Base-by-base conservation (phyloP, 2,797 vertebrate genomes). In the Pseudomugil gertrudae region DNA sequence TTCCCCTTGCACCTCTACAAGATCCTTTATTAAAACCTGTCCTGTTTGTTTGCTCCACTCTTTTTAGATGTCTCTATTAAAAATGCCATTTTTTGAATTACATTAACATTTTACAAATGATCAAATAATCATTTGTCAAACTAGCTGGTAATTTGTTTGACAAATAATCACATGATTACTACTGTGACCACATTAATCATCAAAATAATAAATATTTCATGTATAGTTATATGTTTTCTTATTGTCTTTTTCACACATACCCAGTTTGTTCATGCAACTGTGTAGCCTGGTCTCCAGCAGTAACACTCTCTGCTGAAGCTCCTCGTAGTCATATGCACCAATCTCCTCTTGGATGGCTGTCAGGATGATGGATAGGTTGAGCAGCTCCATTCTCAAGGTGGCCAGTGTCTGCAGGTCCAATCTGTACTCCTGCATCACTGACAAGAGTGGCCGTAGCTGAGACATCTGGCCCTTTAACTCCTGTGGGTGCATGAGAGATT, bases 241-340 rank as follows among this genome's bases (percentile, higher is more conserved):
- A 8, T n/a, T 13, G 21, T 57, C 36, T 29, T 15, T 43, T 17
- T 32, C 11, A n/a, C 40, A 59, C 94, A 0, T 78, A 94, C 97
- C 97, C 13, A 99, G 95, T 82, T 97, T 98, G 89, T 96, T 97
- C 95, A 97, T 96, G 89, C 97, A 99, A 84, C 95, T 93, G 73
- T 96, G 96, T 9, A 99, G 95, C 57, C 96, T 92, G 52, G 90
- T 95, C 88, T 99, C 96, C 76, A 99, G 92, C 80, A 92, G 93
- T 9, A 96, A 83, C 9, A 97, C 96, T 0, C 95, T 92, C 78
- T 96, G 96, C 78, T 97, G 96, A 2, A 99, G 94, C 63, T 97
- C 96, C 35, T 97, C 95, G 0, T 97, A 96, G 85, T 97, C 96
- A 23, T 96, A 97, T 51, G 95, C 95, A 5, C 96, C 96, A 0